A percentile compares a stretch with the other conserved stretches of the same genome.
Conservation (phyloP, 2,797 vertebrate species). For the Tragelaphus eurycerus region DNA sequence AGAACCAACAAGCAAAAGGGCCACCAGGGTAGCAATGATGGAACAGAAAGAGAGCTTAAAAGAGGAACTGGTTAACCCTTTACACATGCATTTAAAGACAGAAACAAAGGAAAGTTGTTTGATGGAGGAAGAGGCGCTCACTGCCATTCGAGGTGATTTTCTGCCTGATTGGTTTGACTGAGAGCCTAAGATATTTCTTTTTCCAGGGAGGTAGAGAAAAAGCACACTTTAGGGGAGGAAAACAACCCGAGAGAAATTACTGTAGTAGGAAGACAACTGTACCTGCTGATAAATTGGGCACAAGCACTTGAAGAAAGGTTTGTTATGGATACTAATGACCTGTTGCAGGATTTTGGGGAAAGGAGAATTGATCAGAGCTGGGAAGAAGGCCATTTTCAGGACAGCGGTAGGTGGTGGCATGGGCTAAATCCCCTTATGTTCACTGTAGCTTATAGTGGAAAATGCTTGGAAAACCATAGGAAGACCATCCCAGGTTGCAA, state of each 20-base stretch:
- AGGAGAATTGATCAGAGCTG: background rate
- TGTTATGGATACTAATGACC: background rate
- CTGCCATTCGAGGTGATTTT: background rate
- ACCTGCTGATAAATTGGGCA: too few relatives aligned
- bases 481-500: background rate
- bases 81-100: background rate
- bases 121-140: background rate
- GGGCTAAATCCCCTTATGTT: background rate
- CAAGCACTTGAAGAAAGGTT: background rate
- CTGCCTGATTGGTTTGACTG: background rate
- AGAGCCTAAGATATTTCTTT: background rate
- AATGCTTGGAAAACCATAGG: background rate
- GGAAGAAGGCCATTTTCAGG: background rate
- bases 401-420: background rate
- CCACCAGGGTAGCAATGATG: background rate
- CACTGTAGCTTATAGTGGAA: background rate
- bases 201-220: background rate
- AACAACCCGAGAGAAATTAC: too few relatives aligned
- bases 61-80: background rate
- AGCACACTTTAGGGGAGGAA: background rate
- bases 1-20: background rate
- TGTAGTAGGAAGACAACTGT: background rate
- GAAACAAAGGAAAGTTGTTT: background rate
- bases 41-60: background rate
- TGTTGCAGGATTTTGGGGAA: background rate